These are phyloP conservation scores for Macrophya alboannulata DNA, from an alignment of 2,888 invertebrate genomes.

Conservation along the genomic window DNA sequence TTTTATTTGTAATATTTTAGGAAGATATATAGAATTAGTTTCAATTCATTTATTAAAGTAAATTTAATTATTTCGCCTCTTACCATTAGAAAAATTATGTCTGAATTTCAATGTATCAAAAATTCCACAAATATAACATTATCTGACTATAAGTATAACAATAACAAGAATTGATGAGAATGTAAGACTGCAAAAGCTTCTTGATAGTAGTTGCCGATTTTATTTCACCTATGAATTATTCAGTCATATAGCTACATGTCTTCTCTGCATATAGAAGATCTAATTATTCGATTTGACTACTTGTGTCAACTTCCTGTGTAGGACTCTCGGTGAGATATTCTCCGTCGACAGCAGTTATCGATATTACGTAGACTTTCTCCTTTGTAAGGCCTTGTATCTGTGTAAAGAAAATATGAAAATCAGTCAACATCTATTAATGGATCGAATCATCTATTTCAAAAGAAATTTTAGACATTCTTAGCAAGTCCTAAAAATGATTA, in stretches of 20 bases:
- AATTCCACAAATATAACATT: not conserved
- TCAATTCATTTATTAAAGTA: not conserved
- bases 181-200: too few relatives aligned
- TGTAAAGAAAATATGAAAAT: conserved; percentile 72
- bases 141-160: not conserved
- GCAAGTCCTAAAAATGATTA: not conserved
- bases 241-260: conserved; percentile 91
- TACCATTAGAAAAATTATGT: not conserved
- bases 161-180: not conserved
- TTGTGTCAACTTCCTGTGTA: conserved; percentile 89
- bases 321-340: conserved; percentile 87
- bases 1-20: not conserved
- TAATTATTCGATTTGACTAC: conserved; percentile 87
- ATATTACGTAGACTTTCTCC: conserved; percentile 93
- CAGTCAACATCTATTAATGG: not conserved
- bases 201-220: not conserved
- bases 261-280: conserved; percentile 57
- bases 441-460: not conserved
- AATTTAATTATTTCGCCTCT: not conserved
- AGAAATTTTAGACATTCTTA: not conserved
- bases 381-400: conserved; percentile 90
- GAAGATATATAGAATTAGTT: not conserved
- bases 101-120: not conserved
- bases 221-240: conserved; percentile 95
- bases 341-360: conserved; percentile 94